These are phyloP conservation scores for Hirtodrosophila histrioides DNA, from an alignment of 2,888 invertebrate genomes.

Conservation along the genomic window DNA sequence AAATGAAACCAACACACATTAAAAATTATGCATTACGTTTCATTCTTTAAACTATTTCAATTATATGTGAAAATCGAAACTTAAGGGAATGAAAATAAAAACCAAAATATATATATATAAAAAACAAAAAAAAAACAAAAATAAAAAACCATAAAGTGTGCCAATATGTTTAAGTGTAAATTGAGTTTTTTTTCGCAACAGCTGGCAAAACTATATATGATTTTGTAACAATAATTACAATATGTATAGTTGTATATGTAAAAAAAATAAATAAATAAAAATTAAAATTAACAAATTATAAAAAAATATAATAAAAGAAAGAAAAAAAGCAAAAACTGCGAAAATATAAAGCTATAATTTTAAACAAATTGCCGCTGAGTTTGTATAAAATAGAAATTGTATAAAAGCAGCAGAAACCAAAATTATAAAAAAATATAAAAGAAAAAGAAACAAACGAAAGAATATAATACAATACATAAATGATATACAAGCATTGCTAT, in stretches of 20 bases:
- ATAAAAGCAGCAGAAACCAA: slow-evolving; percentile 17
- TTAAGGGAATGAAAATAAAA: slow-evolving; percentile 1
- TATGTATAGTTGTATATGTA: slow-evolving; percentile 53
- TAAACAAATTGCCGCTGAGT: slow-evolving; percentile 59
- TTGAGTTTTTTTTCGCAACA: slow-evolving; percentile 51
- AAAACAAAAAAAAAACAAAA: slow-evolving; percentile 1
- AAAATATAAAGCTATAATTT: slow-evolving; percentile 35
- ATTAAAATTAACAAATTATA: slow-evolving; percentile 2
- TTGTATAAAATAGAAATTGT: slow-evolving; percentile 64
- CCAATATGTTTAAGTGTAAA: slow-evolving; percentile 78
- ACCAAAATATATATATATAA: slow-evolving; percentile 25
- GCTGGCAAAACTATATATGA: slow-evolving; percentile 46
- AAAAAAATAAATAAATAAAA: slow-evolving; percentile 23
- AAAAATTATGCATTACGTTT: slow-evolving; percentile 27
- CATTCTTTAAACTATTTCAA: slow-evolving; percentile 38
- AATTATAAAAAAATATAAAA: background rate
- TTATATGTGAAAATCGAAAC: slow-evolving; percentile 24
- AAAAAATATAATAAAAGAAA: too few species aligned
- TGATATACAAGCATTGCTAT: slow-evolving; percentile 53
- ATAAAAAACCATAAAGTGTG: slow-evolving; percentile 70
- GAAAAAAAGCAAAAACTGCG: slow-evolving; percentile 4
- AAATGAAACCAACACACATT: background rate
- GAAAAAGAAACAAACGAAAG: slow-evolving; percentile 13
- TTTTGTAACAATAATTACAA: slow-evolving; percentile 66
- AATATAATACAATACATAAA: slow-evolving; percentile 21